Evolutionary conservation across 2,888 invertebrate species (phyloP).

Genomic region (Artemia sinica): DNA sequence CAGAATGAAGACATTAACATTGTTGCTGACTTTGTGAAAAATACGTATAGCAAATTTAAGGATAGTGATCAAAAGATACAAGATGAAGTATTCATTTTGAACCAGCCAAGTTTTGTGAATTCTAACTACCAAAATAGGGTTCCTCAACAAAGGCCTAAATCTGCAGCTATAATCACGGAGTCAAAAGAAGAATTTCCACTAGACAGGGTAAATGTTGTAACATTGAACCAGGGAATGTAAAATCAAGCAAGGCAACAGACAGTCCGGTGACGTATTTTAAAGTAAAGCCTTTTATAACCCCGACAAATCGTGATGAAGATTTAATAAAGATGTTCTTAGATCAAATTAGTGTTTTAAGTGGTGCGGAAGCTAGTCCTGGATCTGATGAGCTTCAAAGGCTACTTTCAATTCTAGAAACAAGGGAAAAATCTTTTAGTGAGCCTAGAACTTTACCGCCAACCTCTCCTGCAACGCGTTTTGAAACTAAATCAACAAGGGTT

Average conservation of each 20-base stretch:
- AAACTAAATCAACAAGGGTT: constrained; percentile 1
- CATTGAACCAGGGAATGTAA: background rate
- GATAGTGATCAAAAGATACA: background rate
- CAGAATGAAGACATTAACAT: background rate
- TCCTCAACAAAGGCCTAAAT: background rate
- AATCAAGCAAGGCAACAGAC: background rate
- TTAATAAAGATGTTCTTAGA: background rate
- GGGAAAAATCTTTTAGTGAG: background rate
- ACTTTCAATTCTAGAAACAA: background rate
- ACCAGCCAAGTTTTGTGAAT: background rate
- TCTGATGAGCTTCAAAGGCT: background rate
- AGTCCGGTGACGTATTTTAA: background rate
- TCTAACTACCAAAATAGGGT: background rate
- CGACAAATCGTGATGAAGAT: background rate
- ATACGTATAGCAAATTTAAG: background rate
- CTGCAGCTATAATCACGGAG: background rate
- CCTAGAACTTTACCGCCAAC: background rate
- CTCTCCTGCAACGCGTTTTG: background rate
- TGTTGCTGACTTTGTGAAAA: background rate
- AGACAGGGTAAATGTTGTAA: background rate
- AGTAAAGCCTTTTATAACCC: constrained; percentile 7
- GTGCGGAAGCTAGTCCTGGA: background rate
- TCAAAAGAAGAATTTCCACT: background rate
- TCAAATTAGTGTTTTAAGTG: background rate
- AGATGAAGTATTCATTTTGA: background rate